Evolutionary conservation across 1,140 invertebrate species (phyloP).

Genomic region (Drosophila tristis): DNA sequence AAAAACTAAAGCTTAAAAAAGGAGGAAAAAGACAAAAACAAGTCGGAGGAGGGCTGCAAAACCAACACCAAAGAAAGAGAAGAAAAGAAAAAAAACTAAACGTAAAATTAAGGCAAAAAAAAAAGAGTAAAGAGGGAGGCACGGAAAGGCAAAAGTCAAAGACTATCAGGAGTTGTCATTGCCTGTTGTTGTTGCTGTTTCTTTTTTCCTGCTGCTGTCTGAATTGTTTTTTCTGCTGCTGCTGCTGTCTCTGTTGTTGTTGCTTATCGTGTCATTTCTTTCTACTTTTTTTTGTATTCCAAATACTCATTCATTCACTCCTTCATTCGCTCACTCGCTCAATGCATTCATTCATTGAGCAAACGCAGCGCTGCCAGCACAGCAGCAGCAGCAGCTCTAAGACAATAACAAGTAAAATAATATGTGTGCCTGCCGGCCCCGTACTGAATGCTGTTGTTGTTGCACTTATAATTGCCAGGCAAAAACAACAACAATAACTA

Average conservation of each 20-base stretch:
- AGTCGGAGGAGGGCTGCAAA: not conserved
- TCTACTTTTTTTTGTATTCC: conserved; percentile 49
- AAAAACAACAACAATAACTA: conserved; percentile 23
- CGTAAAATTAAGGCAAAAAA: conserved; percentile 38
- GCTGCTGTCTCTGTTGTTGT: conserved; percentile 21
- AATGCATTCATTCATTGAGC: conserved; percentile 42
- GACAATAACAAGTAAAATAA: conserved; percentile 76
- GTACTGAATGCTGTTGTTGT: conserved; percentile 33
- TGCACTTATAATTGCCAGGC: conserved; percentile 62
- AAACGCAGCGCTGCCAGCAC: conserved; percentile 16
- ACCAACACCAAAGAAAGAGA: conserved; percentile 9
- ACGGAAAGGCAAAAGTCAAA: conserved; percentile 13
- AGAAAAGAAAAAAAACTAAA: conserved; percentile 21
- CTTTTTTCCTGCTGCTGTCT: not conserved
- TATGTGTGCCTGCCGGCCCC: conserved; percentile 36
- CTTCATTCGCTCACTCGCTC: conserved; percentile 14
- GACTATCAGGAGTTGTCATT: conserved; percentile 38
- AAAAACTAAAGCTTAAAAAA: not conserved
- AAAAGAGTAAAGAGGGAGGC: not conserved
- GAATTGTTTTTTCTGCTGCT: not conserved
- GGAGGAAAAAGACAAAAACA: too few relatives aligned
- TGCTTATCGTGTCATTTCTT: conserved; percentile 72
- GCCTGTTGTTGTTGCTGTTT: not conserved
- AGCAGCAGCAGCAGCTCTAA: conserved; percentile 5
- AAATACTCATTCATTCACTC: conserved; percentile 60